Conservation (phyloP, 2,113 vertebrate species). For the Sapayoa aenigma region DNA sequence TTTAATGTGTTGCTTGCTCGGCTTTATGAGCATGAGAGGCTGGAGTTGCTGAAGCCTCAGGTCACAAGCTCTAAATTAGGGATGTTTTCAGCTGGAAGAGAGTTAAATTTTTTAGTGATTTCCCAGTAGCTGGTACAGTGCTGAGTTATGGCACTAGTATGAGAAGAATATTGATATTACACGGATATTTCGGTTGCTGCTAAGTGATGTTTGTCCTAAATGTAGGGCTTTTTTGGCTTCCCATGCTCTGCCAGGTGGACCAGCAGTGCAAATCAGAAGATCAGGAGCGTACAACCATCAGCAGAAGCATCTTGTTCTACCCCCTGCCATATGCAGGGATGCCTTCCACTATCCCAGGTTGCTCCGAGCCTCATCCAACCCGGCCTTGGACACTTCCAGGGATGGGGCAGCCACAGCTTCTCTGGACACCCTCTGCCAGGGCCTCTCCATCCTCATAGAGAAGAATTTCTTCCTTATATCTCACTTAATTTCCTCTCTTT, state of each 20-base stretch:
- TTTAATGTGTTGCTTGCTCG: not conserved
- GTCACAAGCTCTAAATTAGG: not conserved
- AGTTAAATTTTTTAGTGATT: not conserved
- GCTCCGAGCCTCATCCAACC: not conserved
- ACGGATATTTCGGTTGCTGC: not conserved
- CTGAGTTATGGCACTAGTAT: not conserved
- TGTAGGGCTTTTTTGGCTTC: not conserved
- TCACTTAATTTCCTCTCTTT: not conserved
- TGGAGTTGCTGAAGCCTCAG: not conserved
- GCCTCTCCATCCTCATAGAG: not conserved
- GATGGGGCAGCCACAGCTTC: not conserved
- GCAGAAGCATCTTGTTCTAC: not conserved
- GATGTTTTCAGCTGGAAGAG: not conserved
- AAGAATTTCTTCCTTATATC: not conserved
- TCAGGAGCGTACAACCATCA: not conserved
- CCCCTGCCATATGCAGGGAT: not conserved
- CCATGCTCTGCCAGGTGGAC: not conserved
- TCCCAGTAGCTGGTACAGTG: not conserved
- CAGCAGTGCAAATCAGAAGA: not conserved
- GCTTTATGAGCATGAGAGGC: not conserved
- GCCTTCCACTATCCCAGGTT: not conserved
- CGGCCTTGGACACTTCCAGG: not conserved
- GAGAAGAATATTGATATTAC: not conserved
- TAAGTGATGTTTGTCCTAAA: not conserved
- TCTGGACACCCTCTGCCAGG: not conserved